phyloP scores from a whole-genome alignment of 2,113 vertebrate genomes.

The Neotoma lepida region DNA sequence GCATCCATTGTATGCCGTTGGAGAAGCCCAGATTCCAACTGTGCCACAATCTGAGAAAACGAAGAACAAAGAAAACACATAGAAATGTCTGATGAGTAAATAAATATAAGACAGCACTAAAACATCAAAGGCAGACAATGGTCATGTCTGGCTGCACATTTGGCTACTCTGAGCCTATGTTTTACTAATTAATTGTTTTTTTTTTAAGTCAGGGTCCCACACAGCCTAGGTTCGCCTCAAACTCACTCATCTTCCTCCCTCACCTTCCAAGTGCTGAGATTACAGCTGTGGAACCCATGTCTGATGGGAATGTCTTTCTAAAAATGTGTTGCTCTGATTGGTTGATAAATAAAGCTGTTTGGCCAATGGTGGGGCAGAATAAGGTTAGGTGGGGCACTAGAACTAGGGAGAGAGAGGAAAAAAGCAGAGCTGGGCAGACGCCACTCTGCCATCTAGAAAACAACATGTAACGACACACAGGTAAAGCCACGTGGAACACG shows the following conservation, averaged over 20 bases:
- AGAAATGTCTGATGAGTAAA: constrained; percentile 9
- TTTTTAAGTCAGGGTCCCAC: neutral
- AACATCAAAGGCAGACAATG: constrained; percentile 28
- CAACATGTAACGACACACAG: too few relatives aligned
- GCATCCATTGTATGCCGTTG: constrained; percentile 76
- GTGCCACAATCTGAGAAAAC: constrained; percentile 40
- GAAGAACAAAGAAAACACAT: constrained; percentile 58
- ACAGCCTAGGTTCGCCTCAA: neutral
- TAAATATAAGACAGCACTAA: neutral
- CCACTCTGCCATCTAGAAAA: too few relatives aligned
- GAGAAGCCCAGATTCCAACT: neutral
- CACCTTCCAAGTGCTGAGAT: neutral
- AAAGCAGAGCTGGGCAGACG: too few relatives aligned
- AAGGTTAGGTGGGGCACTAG: too few relatives aligned
- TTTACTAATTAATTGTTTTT: neutral
- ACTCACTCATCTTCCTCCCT: too few relatives aligned
- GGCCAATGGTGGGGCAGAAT: too few relatives aligned
- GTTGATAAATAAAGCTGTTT: too few relatives aligned
- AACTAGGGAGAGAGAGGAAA: too few relatives aligned
- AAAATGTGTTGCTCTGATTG: too few relatives aligned
- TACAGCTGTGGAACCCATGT: neutral
- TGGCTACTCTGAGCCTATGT: neutral
- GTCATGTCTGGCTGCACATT: neutral
- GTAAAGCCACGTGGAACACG: too few relatives aligned
- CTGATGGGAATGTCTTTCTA: too few relatives aligned